These are phyloP conservation scores for Anas georgica DNA, from an alignment of 2,797 vertebrate species.

Conservation along the genomic window DNA sequence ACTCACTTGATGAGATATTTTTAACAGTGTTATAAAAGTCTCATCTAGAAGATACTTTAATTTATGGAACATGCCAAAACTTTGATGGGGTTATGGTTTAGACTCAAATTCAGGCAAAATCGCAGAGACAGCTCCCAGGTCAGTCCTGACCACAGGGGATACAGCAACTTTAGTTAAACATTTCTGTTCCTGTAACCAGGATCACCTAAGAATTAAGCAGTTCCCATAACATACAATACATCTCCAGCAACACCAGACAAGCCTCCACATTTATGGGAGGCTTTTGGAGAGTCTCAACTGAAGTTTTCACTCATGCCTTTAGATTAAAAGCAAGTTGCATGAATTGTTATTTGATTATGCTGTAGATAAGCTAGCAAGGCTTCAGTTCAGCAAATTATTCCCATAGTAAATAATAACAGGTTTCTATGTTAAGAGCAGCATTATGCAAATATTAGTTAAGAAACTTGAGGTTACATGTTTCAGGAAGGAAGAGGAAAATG, in stretches of 20 bases:
- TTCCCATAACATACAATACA: neutral
- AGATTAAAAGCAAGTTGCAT: neutral
- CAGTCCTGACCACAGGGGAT: neutral
- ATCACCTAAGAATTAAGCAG: rapidly evolving
- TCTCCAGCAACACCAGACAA: neutral
- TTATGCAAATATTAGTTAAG: neutral
- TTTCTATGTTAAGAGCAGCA: neutral
- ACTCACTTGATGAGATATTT: neutral
- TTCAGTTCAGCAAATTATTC: neutral
- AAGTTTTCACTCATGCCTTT: neutral
- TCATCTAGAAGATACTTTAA: neutral
- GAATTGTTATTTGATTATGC: neutral
- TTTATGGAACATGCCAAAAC: neutral
- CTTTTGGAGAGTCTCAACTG: neutral
- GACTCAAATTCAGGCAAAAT: neutral
- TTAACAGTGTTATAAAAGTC: neutral
- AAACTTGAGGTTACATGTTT: neutral
- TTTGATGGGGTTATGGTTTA: neutral
- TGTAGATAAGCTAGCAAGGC: neutral
- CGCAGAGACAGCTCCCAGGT: neutral
- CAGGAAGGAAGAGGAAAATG: neutral
- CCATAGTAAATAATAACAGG: neutral
- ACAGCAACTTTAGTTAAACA: neutral
- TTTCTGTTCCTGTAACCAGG: neutral
- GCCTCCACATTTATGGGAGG: neutral